Evolutionary conservation across 2,797 vertebrate species (phyloP), one percentile per base, ranked within the genome.

Genomic region (Rhinogobio ventralis): DNA sequence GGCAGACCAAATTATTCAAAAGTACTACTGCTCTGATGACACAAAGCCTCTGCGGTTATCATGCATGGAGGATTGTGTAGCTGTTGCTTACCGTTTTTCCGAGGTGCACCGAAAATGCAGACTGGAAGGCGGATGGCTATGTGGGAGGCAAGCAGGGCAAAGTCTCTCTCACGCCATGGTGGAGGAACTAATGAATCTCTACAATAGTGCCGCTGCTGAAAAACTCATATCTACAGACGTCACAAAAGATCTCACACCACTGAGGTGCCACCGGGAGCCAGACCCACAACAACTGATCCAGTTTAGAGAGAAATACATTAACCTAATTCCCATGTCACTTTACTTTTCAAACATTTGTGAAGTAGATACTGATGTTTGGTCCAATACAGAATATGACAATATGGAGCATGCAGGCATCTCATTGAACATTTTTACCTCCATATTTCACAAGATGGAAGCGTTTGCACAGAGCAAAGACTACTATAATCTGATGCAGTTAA

Each of bases 151-250:
- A 25, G n/a, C n/a, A 4, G 62, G 33, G 46, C 5, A 49, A 17
- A 66, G 75, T 28, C 62, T 64, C 19, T 85, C 88, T 30, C 79
- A 85, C 0, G 78, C 36, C 62, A 89, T 89, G 88, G 84, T 89
- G 33, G 84, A 87, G 62, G 86, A 89, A 66, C 85, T 89, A 1
- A 89, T 89, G 88, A 82, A 64, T 82, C 72, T 89, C 45, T 89
- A 87, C 75, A 87, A 87, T 42, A 85, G 55, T 36, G 79, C 42
- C n/a, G 82, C 55, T 8, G 88, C 88, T 7, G 84, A 89, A 51
- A n/a, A 82, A 36, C 88, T 89, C 9, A 45, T 87, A 46, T 75
- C 84, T 82, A 15, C n/a, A 7, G 62, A 84, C 19, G 19, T 72
- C 53, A 89, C 88, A 23, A 69, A 28, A 67, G 64, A 86, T n/a